Base-by-base conservation (phyloP, 23 tunicate species). In the Aplidium turbinatum region DNA sequence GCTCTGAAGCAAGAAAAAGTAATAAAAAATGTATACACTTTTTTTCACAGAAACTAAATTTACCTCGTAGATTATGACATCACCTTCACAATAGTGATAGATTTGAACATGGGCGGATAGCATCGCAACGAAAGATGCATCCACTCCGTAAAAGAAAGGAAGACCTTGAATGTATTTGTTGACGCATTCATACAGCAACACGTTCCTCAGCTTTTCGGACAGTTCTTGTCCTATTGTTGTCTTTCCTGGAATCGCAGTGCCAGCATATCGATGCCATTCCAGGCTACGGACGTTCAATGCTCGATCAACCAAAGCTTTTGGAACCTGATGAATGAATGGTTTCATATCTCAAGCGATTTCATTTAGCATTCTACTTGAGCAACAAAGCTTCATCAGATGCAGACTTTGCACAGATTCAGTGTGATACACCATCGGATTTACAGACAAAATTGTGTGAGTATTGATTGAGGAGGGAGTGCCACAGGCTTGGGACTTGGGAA, bases 11-110 rank as follows among this genome's bases (percentile, higher is more conserved):
- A n/a, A n/a, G n/a, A n/a, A n/a, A n/a, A n/a, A n/a, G n/a, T n/a
- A n/a, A n/a, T n/a, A n/a, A n/a, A n/a, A n/a, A n/a, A n/a, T n/a
- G n/a, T n/a, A n/a, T n/a, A n/a, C n/a, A n/a, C n/a, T n/a, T n/a
- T n/a, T n/a, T n/a, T n/a, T n/a, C n/a, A n/a, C n/a, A n/a, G n/a
- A 11, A 45, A 45, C 13, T 45, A 11, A 42, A 23, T 70, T 19
- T 11, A 86, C 93, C 85, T 86, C 85, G 35, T 86, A 86, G 45
- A 86, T 75, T 18, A 86, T 70, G 70, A 79, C 77, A 35, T 72
- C 85, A 20, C 93, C 93, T 35, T 66, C 82, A 13, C 77, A 55
- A 46, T 65, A 86, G 34, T 74, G 93, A 47, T 60, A 86, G 3
- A 68, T 40, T 25, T 45, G 26, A 52, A 72, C 79, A 35, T 86